These are phyloP conservation scores for Folsomia candida DNA, from an alignment of 2,888 invertebrate genomes.

Conservation along the genomic window DNA sequence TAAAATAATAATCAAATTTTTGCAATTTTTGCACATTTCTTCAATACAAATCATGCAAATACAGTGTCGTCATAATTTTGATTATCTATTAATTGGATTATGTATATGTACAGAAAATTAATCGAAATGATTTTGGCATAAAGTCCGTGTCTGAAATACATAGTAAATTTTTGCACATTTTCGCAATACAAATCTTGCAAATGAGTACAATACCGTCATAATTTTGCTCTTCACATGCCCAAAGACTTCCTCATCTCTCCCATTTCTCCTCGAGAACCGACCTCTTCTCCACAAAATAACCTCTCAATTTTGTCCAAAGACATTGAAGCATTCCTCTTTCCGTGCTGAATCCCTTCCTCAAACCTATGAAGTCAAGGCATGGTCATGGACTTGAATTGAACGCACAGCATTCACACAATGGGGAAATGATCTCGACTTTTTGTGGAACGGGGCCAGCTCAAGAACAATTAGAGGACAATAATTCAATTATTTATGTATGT, in stretches of 20 bases:
- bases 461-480: slow-evolving; percentile 8
- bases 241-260: neutral
- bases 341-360: neutral
- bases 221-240: neutral
- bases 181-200: too few species aligned
- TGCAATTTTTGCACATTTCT: too few species aligned
- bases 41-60: too few species aligned
- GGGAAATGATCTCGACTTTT: neutral
- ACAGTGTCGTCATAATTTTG: too few species aligned
- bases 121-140: too few species aligned
- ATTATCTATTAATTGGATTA: too few species aligned
- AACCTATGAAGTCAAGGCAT: neutral
- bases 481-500: neutral
- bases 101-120: too few species aligned
- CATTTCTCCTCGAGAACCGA: neutral
- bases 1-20: too few species aligned
- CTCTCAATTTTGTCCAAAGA: neutral
- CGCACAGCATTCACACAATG: neutral
- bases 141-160: too few species aligned
- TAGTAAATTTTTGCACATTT: too few species aligned
- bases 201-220: too few species aligned
- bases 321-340: neutral
- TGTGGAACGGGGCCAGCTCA: neutral
- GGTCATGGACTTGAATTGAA: slow-evolving; percentile 4
- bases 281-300: neutral